Base-by-base conservation (phyloP, 2,113 vertebrate genomes). In the Calidris pugnax region DNA sequence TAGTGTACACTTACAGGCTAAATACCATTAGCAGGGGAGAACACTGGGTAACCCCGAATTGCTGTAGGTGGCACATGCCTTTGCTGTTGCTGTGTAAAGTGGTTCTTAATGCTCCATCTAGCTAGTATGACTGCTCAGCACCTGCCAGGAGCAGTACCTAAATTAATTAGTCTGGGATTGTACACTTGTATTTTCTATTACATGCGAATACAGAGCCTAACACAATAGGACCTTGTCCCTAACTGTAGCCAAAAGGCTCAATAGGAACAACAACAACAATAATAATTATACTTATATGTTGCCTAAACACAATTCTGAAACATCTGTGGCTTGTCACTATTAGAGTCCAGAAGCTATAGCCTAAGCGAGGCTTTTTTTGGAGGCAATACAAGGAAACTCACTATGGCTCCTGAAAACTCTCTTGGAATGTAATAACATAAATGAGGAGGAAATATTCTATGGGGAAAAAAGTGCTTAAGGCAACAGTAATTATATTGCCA, bases 401-500 rank as follows among this genome's bases (percentile, higher is more conserved):
- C 76, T 87, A 60, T 33, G 74, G 60, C 57, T 97, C 73, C 90
- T 89, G 86, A 93, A 95, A 97, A 96, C 74, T 79, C 73, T 93
- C 50, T 64, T 89, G 96, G 95, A 95, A 95, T 93, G 92, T 53
- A 87, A 90, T 88, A 95, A 82, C 69, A 93, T 87, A 95, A 95
- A 96, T 92, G 86, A 95, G 66, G 39, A 95, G 43, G 50, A 92
- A 95, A 92, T 93, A 95, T 92, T 96, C 96, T 75, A 83, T 66
- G n/a, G 86, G 90, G 94, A 12, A 79, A 93, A 82, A 87, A 93
- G 73, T 91, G 90, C 96, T 95, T 92, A 93, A 96, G 95, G 94
- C 96, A 97, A 95, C 77, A 91, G 94, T 97, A 97, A 97, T 97
- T 96, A 95, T 94, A 92, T 79, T 97, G 89, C 97, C 94, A 97